Evolutionary conservation across 64 coral and sea anemone species (phyloP), one percentile per base, ranked within the genome.

Genomic region (Montipora sp.): DNA sequence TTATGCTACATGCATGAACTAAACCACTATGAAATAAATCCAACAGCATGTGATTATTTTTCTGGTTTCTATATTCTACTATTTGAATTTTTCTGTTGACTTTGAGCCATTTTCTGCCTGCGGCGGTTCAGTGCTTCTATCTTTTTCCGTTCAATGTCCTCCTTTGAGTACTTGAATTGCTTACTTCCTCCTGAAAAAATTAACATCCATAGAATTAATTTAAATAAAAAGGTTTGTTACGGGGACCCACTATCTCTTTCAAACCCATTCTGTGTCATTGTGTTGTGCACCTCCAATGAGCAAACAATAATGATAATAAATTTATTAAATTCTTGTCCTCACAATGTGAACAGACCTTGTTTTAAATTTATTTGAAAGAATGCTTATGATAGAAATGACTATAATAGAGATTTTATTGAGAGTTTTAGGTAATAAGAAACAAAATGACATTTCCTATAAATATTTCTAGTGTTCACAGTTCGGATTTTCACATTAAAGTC

Each of bases 131-230:
- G 86, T 19, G 91, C 91, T 24, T 87, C 82, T 4, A 73, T 48
- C 36, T 80, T 93, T 79, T 93, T 93, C 5, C 65, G 63, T 88
- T 93, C 91, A 22, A 93, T 93, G 10, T 93, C 91, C 27, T 88
- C 83, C 47, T 88, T 93, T 36, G 82, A 87, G 49, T 59, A 93
- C 14, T 16, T 76, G 20, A 22, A 9, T 16, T 57, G 57, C 36
- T 89, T 89, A 77, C 46, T 21, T 12, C 82, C 82, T 23, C 16
- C 82, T 85, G 7, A 50, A 71, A 85, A 20, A 44, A 85, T 8
- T 57, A 57, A 57, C 53, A 57, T 8, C 3, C 24, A 85, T 12
- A 70, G n/a, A 47, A 7, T 3, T 66, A 45, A 36, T 36, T 2
- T 2, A 36, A 36, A 36, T 36, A 36, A 36, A 36, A 36, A 36